Evolutionary conservation across 2,888 invertebrate species (phyloP).

Genomic region (Masnerella sp.): DNA sequence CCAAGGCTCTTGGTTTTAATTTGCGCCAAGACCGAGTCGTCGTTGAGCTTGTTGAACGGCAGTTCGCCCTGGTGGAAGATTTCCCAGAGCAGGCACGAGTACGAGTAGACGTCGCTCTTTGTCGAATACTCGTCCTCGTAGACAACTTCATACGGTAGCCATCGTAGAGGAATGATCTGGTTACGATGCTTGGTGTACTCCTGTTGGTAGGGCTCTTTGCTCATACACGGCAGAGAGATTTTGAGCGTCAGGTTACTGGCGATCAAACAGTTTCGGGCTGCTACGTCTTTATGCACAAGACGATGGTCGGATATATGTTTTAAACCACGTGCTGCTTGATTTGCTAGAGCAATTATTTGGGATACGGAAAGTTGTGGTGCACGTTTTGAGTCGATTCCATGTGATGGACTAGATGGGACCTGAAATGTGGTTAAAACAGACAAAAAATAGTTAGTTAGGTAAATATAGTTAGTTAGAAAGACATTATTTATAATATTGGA

Average conservation of each 20-base stretch:
- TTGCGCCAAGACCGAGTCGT: constrained; percentile 84
- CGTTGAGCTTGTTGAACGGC: constrained; percentile 86
- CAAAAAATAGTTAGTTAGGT: no score
- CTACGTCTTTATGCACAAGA: constrained; percentile 93
- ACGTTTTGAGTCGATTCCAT: constrained; percentile 70
- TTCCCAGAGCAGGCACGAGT: constrained; percentile 94
- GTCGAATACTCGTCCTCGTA: constrained; percentile 94
- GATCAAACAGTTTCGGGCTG: constrained; percentile 94
- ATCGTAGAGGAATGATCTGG: constrained; percentile 90
- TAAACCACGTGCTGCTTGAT: constrained; percentile 90
- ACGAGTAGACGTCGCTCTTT: constrained; percentile 96
- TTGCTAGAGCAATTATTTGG: constrained; percentile 84
- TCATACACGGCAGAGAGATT: constrained; percentile 88
- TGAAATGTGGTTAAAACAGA: not conserved
- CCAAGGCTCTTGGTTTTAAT: constrained; percentile 83
- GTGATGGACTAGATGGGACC: constrained; percentile 64
- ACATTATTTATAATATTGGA: no score
- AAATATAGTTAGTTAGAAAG: no score
- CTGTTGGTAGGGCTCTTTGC: constrained; percentile 90
- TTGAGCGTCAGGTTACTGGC: constrained; percentile 90
- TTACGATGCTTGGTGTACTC: constrained; percentile 94
- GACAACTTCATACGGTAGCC: constrained; percentile 94
- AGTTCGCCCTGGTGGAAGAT: constrained; percentile 88
- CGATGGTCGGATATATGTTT: constrained; percentile 87
- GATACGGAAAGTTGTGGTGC: constrained; percentile 83